These are phyloP conservation scores for Dyspetes luteomarginatus DNA, from an alignment of 2,888 invertebrate genomes.

Conservation along the genomic window DNA sequence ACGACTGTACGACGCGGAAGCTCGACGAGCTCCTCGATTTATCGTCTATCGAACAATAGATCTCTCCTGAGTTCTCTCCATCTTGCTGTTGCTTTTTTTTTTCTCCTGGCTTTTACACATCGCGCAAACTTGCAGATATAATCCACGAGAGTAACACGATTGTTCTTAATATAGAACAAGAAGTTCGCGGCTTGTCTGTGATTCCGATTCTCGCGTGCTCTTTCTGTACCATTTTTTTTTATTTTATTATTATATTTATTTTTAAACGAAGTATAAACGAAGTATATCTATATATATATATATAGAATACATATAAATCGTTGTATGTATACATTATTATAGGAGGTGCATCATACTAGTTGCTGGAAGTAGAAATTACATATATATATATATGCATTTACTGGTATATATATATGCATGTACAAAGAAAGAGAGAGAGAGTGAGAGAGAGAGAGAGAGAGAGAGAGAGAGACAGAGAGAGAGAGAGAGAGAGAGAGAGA, in stretches of 20 bases:
- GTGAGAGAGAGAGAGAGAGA: too few species aligned
- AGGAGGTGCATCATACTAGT: slow-evolving; percentile 13
- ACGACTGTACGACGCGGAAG: slow-evolving; percentile 58
- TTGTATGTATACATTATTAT: slow-evolving; percentile 18
- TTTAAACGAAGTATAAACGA: neutral
- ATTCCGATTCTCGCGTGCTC: slow-evolving; percentile 53
- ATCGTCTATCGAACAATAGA: slow-evolving; percentile 65
- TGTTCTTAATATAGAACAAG: slow-evolving; percentile 62
- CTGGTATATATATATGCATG: too few species aligned
- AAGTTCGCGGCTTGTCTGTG: slow-evolving; percentile 49
- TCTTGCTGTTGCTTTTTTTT: slow-evolving; percentile 5
- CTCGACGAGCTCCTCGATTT: slow-evolving; percentile 58
- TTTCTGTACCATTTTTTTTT: neutral
- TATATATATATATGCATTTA: too few species aligned
- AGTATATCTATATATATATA: neutral
- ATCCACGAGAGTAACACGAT: slow-evolving; percentile 53
- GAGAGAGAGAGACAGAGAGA: too few species aligned
- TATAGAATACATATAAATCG: slow-evolving; percentile 22
- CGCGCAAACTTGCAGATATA: slow-evolving; percentile 39
- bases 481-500: too few species aligned
- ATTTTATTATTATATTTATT: slow-evolving; percentile 8
- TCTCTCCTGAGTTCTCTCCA: slow-evolving; percentile 19
- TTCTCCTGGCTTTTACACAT: too few species aligned
- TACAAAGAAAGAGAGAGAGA: neutral
- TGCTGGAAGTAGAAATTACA: slow-evolving; percentile 28